A percentile compares a stretch with the other conserved stretches of the same genome.
Conservation (phyloP, 2,888 invertebrate genomes). For the Argyresthia goedartella region DNA sequence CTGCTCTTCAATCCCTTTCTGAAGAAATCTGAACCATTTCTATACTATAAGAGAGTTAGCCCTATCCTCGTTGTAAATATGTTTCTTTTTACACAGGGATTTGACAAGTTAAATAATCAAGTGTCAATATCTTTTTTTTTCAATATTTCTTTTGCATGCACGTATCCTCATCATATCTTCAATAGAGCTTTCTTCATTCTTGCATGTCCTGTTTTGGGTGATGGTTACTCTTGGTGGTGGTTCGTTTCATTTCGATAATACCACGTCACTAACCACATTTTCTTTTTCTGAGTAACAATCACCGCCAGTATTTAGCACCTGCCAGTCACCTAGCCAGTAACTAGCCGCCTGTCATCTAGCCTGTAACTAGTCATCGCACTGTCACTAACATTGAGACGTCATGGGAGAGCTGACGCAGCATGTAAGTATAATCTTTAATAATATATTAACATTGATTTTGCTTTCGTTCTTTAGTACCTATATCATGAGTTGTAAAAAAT, state of each 20-base stretch:
- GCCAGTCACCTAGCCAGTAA: conserved; percentile 10
- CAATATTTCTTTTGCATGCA: background rate
- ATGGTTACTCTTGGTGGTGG: conserved; percentile 43
- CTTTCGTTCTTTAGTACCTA: background rate
- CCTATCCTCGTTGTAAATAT: too few relatives aligned
- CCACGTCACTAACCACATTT: conserved; percentile 43
- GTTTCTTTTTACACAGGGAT: too few relatives aligned
- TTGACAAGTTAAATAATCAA: background rate
- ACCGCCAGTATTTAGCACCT: conserved; percentile 2
- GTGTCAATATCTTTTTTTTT: background rate
- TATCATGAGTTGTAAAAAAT: too few relatives aligned
- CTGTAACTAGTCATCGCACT: conserved; percentile 11
- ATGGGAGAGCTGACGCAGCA: background rate
- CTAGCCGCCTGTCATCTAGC: background rate
- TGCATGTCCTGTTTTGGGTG: conserved; percentile 17
- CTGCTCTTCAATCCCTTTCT: too few relatives aligned
- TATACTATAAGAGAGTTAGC: too few relatives aligned
- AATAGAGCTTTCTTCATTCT: background rate
- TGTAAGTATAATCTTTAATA: conserved; percentile 7
- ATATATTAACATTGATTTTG: background rate
- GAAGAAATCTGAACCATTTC: too few relatives aligned
- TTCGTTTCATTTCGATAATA: conserved; percentile 8
- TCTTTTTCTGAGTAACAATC: conserved; percentile 46
- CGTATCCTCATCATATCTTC: too few relatives aligned
- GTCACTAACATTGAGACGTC: conserved; percentile 28